Evolutionary conservation across 2,888 invertebrate genomes (phyloP).

Genomic region (Girardia tigrina): DNA sequence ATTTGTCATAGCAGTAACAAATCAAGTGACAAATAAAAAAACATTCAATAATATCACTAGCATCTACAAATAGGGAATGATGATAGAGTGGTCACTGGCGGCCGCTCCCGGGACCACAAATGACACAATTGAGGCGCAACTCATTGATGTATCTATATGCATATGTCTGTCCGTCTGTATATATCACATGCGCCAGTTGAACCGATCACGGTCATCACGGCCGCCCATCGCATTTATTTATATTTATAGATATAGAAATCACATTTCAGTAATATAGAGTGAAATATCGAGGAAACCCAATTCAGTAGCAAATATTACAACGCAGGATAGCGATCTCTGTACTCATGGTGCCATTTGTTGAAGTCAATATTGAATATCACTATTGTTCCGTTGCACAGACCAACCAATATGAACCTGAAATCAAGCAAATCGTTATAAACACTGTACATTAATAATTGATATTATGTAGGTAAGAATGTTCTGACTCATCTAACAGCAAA

Average conservation of each 20-base stretch:
- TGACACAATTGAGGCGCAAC: too few species aligned
- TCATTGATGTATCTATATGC: too few species aligned
- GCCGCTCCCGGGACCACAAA: too few species aligned
- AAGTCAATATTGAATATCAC: constrained; percentile 99
- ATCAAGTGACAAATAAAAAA: constrained; percentile 14
- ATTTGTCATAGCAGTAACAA: not conserved
- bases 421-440: not conserved
- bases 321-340: constrained; percentile 40
- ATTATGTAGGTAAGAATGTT: too few species aligned
- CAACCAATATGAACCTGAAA: constrained; percentile 79
- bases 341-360: constrained; percentile 58
- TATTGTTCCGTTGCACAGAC: constrained; percentile 86
- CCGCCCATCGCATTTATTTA: too few species aligned
- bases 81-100: not conserved
- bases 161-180: too few species aligned
- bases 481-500: too few species aligned
- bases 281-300: not conserved
- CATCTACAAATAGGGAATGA: constrained; percentile 13
- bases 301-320: not conserved
- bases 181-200: too few species aligned
- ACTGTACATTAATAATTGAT: too few species aligned
- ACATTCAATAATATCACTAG: not conserved
- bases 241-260: too few species aligned
- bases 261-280: not conserved
- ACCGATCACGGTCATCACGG: too few species aligned